Base-by-base conservation (phyloP, 2,797 vertebrate species). In the Lagocephalus sceleratus region DNA sequence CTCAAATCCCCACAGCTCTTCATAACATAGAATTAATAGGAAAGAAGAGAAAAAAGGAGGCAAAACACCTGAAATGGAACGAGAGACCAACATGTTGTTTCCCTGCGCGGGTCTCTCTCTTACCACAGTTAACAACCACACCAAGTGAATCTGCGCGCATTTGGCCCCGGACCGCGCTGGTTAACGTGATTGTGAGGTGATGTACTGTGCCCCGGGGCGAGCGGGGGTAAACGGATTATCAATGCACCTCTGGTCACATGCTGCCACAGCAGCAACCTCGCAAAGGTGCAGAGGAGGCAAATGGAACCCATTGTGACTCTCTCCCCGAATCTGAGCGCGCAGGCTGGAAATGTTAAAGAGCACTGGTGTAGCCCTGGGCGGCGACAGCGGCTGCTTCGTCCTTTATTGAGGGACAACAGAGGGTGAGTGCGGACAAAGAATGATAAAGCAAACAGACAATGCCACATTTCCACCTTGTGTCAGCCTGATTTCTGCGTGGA, bases 271-370 rank as follows among this genome's bases (percentile, higher is more conserved):
- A 64, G 79, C 77, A 70, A 75, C 81, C 80, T 59, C 48, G 39
- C 47, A 63, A 51, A 32, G 54, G 52, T 64, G 60, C 67, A 68
- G 68, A 63, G 57, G 46, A 81, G 82, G 41, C 52, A 65, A 76
- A 65, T 32, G 62, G 58, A 25, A 51, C 62, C 45, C 57, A 22
- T 60, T 74, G 61, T 71, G 68, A 76, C 62, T 59, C 55, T 59
- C 62, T 45, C 49, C 54, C 62, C 17, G 39, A 63, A 72, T 54
- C 63, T 48, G 56, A 66, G 58, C 35, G 54, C 60, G 64, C 60
- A 58, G 56, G 54, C 51, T 79, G 72, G 45, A 91, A 90, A 92
- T 89, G 86, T 70, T 88, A 91, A 90, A 91, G 87, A 85, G 80
- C 88, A 86, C 67, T 68, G 51, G 20, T 57, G 42, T 76, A 58